Evolutionary conservation across 2,888 invertebrate genomes (phyloP), one percentile per base, ranked within the genome.

Genomic region (Pachymerium ferrugineum): DNA sequence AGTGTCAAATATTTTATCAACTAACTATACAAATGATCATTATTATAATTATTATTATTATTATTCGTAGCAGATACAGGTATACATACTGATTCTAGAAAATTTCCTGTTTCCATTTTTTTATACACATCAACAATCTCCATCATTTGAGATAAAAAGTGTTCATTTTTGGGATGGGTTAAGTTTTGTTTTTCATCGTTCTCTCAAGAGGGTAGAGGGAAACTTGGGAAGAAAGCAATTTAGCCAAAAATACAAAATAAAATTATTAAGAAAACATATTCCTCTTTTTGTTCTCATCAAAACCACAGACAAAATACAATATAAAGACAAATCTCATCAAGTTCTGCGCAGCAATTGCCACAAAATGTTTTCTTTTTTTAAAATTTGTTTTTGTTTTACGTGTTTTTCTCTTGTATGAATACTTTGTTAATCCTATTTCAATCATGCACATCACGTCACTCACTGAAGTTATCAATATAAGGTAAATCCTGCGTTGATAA

Each of bases 281-380:
- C 29, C 35, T 29, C 68, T 68, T 67, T 73, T 73, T 73, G 62
- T 69, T 70, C 69, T 70, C 62, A 33, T 67, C 62, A 70, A 69
- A 70, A 74, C 69, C 69, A 73, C 73, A 68, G 74, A 74, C 74
- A 74, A 74, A 74, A 69, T 74, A 74, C 74, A 74, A 74, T 74
- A 74, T 74, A 6, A 74, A 42, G 70, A 29, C 47, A 29, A 74
- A 74, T 74, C 47, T 74, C 70, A 38, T 70, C 33, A 14, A 73
- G 67, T 73, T 67, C 38, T 8, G 22, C n/a, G 25, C 35, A n/a
- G 6, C 33, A 16, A 33, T 71, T 35, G 31, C 35, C 28, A 38
- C 35, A 3, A 38, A 10, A 19, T 19, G n/a, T 35, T 71, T 71
- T 31, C 12, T 35, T 1, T 71, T 3, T 6, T 38, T 35, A 33